phyloP scores from a whole-genome alignment of 2,797 vertebrate genomes.

The Hippopotamyrus pictus region DNA sequence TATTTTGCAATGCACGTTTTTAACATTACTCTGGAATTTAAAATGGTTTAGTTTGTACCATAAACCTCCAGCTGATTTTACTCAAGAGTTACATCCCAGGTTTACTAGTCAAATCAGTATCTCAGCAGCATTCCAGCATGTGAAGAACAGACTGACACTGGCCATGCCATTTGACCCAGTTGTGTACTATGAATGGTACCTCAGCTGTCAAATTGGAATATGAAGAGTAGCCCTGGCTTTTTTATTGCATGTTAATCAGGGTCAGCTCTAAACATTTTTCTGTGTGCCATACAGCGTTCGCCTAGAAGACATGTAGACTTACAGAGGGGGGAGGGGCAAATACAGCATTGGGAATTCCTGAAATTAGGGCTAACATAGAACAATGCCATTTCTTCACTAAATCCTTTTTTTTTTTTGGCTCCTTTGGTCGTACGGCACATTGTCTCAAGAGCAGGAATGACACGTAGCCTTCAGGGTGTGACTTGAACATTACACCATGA shows the following conservation, averaged over 20 bases:
- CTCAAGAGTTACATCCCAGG: background rate
- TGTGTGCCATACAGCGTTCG: background rate
- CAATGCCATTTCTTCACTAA: background rate
- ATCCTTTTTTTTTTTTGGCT: background rate
- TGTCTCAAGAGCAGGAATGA: background rate
- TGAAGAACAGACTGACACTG: background rate
- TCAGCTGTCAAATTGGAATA: background rate
- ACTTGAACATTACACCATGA: background rate
- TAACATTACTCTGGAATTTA: background rate
- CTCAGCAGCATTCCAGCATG: background rate
- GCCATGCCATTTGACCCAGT: background rate
- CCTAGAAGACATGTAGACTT: background rate
- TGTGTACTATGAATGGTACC: background rate
- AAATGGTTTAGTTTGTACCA: background rate
- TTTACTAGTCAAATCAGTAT: background rate
- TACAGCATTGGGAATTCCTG: background rate
- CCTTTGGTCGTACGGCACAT: background rate
- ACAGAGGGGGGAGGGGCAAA: background rate
- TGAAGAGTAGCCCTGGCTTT: background rate
- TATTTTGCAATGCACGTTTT: constrained; percentile 9
- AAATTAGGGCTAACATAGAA: background rate
- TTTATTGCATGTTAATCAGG: background rate
- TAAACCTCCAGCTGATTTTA: background rate
- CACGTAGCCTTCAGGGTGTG: background rate
- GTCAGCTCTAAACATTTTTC: background rate